Base-by-base conservation (phyloP, 2,797 vertebrate species). In the Silurus lanzhouensis region DNA sequence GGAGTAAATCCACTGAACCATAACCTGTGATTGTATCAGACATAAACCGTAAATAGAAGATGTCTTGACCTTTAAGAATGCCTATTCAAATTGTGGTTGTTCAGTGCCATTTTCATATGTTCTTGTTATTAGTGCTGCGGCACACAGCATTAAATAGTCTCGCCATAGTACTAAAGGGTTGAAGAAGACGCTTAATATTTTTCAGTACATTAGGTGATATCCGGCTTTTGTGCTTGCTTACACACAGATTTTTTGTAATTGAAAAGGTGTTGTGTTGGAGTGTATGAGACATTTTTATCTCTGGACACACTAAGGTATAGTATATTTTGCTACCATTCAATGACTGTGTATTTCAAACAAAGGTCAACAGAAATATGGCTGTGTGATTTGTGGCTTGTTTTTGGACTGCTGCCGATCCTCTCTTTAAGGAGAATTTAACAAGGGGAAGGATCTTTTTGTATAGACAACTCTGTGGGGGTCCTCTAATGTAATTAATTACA, bases 11-110 rank as follows among this genome's bases (percentile, higher is more conserved):
- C 88, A 31, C 58, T 88, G 86, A 91, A 91, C 89, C 88, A 88
- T 91, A 90, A 89, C 88, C 84, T 89, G 85, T 89, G 87, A 89
- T 91, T 89, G 86, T 88, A 88, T 85, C 88, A 83, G 85, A 88
- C 87, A 88, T 90, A 89, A 88, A 91, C 87, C 81, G 81, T 90
- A 91, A 90, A 90, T 89, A 88, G 79, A 85, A 87, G 84, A 81
- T 83, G 66, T 87, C 63, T 86, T 91, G 88, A 90, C 91, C 90
- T 91, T 91, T 90, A 88, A 87, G 84, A 86, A 48, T 78, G 70
- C 81, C 78, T 64, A 52, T 84, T 85, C 25, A 86, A 83, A 84
- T 77, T 76, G 80, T 76, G 70, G 84, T 83, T 80, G 83, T 86
- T 88, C 72, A 38, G 77, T 83, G 87, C 72, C 80, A 63, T 89